Evolutionary conservation across 2,113 vertebrate species (phyloP).

Genomic region (pig (Sus scrofa)): T2T-Sscrofa CM000825.6:53787001-53787500

Average conservation of each 20-base stretch:
- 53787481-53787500: slow-evolving; percentile 83
- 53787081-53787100: neutral
- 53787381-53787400: slow-evolving; percentile 66
- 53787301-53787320: slow-evolving; percentile 82
- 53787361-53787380: slow-evolving; percentile 72
- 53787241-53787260: slow-evolving; percentile 45
- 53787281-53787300: slow-evolving; percentile 84
- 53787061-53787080: neutral
- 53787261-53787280: slow-evolving; percentile 62
- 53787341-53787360: slow-evolving; percentile 78
- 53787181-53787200: slow-evolving; percentile 55
- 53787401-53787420: slow-evolving; percentile 84
- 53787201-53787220: neutral
- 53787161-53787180: neutral
- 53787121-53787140: slow-evolving; percentile 52
- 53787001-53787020: slow-evolving; percentile 68
- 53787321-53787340: slow-evolving; percentile 82
- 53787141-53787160: slow-evolving; percentile 45
- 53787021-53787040: slow-evolving; percentile 75
- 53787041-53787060: slow-evolving; percentile 3
- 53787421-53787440: slow-evolving; percentile 85
- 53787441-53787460: slow-evolving; percentile 83
- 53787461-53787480: slow-evolving; percentile 81
- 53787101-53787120: neutral
- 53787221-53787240: slow-evolving; percentile 51